These are phyloP conservation scores for Lophotriccus pileatus DNA, from an alignment of 2,797 vertebrate species.

Conservation along the genomic window DNA sequence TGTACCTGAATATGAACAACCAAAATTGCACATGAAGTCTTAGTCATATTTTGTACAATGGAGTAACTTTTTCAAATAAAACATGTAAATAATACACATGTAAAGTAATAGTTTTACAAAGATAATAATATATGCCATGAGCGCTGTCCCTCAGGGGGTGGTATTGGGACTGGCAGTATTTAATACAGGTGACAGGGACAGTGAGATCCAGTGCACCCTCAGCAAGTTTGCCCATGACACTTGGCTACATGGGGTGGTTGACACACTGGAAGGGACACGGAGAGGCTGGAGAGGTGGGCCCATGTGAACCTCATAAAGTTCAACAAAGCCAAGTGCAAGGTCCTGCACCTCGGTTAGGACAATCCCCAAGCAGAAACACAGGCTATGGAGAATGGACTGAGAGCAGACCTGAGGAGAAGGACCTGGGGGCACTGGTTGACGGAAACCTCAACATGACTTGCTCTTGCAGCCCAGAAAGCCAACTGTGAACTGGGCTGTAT, in stretches of 20 bases:
- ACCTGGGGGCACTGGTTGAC: neutral
- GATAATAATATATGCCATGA: neutral
- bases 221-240: neutral
- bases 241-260: neutral
- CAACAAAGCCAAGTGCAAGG: rapidly evolving
- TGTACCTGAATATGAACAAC: neutral
- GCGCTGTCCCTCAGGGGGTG: neutral
- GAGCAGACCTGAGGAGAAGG: neutral
- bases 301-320: neutral
- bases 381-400: neutral
- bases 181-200: neutral
- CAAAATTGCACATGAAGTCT: neutral
- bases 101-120: neutral
- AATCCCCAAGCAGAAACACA: neutral
- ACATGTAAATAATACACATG: neutral
- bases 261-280: neutral
- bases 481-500: neutral
- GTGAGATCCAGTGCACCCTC: neutral
- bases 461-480: neutral
- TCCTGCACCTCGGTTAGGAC: neutral
- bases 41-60: neutral
- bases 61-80: neutral
- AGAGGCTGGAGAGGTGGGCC: neutral
- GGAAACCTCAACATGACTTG: neutral
- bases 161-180: neutral